Conservation (phyloP, 2,888 invertebrate species). For the Hypercompe scribonia region DNA sequence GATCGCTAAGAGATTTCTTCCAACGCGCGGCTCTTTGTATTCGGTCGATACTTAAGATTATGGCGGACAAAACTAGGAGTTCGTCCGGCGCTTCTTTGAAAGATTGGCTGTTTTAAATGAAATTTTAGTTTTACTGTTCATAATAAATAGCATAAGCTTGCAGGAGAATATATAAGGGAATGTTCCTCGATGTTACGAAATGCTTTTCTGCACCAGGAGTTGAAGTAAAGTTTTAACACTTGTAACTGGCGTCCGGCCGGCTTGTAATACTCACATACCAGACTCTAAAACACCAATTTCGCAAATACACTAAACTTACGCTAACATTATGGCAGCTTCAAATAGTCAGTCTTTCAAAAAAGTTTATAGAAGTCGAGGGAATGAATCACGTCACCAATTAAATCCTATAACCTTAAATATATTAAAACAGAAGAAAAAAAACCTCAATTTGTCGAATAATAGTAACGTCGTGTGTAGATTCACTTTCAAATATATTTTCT, state of each 20-base stretch:
- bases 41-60: slow-evolving; percentile 46
- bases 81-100: slow-evolving; percentile 42
- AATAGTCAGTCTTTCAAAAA: slow-evolving; percentile 51
- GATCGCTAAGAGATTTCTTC: slow-evolving; percentile 35
- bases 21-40: slow-evolving; percentile 36
- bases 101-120: slow-evolving; percentile 44
- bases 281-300: neutral
- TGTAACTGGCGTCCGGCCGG: neutral
- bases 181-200: slow-evolving; percentile 6
- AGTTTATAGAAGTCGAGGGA: slow-evolving; percentile 23
- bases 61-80: slow-evolving; percentile 18
- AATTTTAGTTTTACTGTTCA: slow-evolving; percentile 19
- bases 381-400: slow-evolving; percentile 23
- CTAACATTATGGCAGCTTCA: slow-evolving; percentile 43
- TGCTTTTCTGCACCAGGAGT: neutral
- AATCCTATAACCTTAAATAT: slow-evolving; percentile 8
- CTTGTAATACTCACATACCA: slow-evolving; percentile 5
- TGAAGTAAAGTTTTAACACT: neutral
- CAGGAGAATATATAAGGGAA: slow-evolving; percentile 8
- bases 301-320: slow-evolving; percentile 5
- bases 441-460: neutral
- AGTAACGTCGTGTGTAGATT: neutral
- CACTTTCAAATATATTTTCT: neutral
- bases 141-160: slow-evolving; percentile 22
- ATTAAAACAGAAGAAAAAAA: slow-evolving; percentile 6